Conservation (phyloP, 1,140 invertebrate genomes). For the Drosophila orosa region DNA sequence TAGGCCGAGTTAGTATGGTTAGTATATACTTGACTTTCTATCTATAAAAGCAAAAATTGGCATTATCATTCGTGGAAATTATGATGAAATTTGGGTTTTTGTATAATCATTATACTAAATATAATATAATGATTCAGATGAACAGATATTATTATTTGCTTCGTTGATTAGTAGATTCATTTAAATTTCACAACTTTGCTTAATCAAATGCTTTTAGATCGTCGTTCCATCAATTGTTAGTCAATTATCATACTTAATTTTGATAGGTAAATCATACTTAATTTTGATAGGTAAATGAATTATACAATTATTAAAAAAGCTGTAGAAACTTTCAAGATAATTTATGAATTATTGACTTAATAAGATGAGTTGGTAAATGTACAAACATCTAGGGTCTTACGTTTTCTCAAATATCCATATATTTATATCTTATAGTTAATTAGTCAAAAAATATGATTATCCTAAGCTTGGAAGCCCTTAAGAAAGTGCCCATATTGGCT, state of each 20-base stretch:
- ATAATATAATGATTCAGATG: constrained; percentile 3
- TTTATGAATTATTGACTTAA: neutral
- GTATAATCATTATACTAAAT: constrained; percentile 1
- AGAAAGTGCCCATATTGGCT: neutral
- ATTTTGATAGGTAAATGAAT: neutral
- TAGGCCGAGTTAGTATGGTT: neutral
- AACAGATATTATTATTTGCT: neutral
- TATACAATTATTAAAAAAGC: neutral
- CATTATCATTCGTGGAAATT: neutral
- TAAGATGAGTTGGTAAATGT: neutral
- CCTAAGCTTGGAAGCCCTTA: too few relatives aligned
- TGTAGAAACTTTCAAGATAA: neutral
- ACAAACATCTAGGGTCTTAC: too few relatives aligned
- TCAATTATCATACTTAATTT: constrained; percentile 5
- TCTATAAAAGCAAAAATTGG: neutral
- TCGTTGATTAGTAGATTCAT: constrained; percentile 1
- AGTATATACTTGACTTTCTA: neutral
- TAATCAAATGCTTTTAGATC: neutral
- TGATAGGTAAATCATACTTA: neutral
- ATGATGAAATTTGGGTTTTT: constrained; percentile 1
- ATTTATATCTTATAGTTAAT: neutral
- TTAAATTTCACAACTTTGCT: neutral
- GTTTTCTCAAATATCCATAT: neutral
- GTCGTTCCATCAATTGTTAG: neutral
- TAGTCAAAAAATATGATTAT: neutral